Evolutionary conservation across 2,888 invertebrate species (phyloP).

Genomic region (Fissipunctia ypsillon): DNA sequence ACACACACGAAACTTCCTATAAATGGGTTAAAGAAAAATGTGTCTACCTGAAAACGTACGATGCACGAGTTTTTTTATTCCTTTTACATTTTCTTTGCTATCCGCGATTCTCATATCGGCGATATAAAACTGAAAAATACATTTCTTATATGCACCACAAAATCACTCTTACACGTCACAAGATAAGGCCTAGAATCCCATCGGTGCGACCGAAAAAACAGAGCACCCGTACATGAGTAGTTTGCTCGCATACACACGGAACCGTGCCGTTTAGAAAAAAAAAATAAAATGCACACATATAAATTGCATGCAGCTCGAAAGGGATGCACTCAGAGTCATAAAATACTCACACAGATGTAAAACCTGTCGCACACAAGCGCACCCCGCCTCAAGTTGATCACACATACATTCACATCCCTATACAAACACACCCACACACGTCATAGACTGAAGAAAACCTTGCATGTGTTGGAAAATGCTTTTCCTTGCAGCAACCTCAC

Average conservation of each 20-base stretch:
- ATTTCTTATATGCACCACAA: slow-evolving; percentile 78
- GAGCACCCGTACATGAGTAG: slow-evolving; percentile 83
- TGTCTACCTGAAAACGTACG: slow-evolving; percentile 91
- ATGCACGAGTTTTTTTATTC: slow-evolving; percentile 89
- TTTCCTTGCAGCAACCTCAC: slow-evolving; percentile 91
- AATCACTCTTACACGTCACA: slow-evolving; percentile 57
- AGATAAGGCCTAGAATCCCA: slow-evolving; percentile 70
- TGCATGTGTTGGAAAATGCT: slow-evolving; percentile 90
- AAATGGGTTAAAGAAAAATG: slow-evolving; percentile 91
- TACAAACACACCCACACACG: slow-evolving; percentile 80
- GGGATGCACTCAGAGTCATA: slow-evolving; percentile 91
- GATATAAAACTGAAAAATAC: slow-evolving; percentile 91
- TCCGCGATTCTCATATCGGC: slow-evolving; percentile 90
- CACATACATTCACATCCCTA: slow-evolving; percentile 76
- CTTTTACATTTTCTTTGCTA: slow-evolving; percentile 89
- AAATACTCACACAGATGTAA: slow-evolving; percentile 83
- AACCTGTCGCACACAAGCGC: slow-evolving; percentile 70
- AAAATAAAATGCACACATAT: slow-evolving; percentile 90
- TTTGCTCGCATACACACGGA: slow-evolving; percentile 80
- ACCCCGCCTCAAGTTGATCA: slow-evolving; percentile 75
- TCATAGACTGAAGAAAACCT: slow-evolving; percentile 83
- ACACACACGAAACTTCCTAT: slow-evolving; percentile 84
- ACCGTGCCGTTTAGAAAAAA: slow-evolving; percentile 86
- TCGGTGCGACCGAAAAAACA: slow-evolving; percentile 79
- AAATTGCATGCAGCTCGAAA: slow-evolving; percentile 90